Base-by-base conservation (phyloP, 2,797 vertebrate species). In the Phoebastria nigripes region DNA sequence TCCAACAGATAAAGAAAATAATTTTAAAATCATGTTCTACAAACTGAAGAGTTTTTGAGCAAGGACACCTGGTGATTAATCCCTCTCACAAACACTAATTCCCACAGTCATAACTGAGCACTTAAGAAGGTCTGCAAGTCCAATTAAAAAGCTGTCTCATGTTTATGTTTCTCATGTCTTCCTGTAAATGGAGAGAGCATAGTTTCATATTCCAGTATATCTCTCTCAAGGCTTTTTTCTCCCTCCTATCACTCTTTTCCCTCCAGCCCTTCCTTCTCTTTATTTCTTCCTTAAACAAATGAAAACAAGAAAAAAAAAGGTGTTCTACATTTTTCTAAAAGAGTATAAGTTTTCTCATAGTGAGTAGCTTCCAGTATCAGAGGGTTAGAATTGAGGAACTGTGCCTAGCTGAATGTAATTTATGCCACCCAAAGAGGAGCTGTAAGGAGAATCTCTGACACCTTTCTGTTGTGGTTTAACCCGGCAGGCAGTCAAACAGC, bases 171-270 rank as follows among this genome's bases (percentile, higher is more conserved):
- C 51, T 69, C 33, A 63, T 14, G 5, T 58, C 12, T 41, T 73
- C 11, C 24, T 85, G 37, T 29, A 73, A 89, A 78, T 28, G 3
- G 25, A 59, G 4, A 71, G 4, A 65, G 9, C 0, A 0, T 29
- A 31, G 13, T 42, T 80, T 72, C 18, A 25, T 63, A 66, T 62
- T 65, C 13, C 11, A 33, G 3, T 28, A 31, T 35, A 12, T 17
- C 3, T 71, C 9, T 52, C 9, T 58, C 33, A 28, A 35, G 10
- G 10, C 5, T 52, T 77, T 49, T 33, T 2, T 0, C 3, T 7
- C 1, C 1, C 4, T 51, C 12, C 11, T 51, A 22, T 41, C 47
- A 20, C 9, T 77, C 4, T 55, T 71, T 89, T 20, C 9, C 20
- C 12, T 85, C 41, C 25, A 61, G 31, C 3, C 4, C 80, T 87